Evolutionary conservation across 2,888 invertebrate species (phyloP).

Genomic region (Xylocampa areola): DNA sequence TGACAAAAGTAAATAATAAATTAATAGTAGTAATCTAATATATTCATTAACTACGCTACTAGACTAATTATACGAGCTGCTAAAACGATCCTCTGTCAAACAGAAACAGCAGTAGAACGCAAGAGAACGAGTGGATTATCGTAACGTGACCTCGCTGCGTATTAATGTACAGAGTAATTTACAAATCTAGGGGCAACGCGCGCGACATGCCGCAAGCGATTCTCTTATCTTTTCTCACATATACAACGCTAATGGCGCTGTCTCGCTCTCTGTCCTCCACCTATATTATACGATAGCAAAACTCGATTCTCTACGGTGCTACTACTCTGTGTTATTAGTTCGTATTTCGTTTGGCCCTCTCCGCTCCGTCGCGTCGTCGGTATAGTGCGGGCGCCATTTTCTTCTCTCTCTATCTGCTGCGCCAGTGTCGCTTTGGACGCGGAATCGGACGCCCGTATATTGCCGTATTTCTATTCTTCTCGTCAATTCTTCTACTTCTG

Average conservation of each 20-base stretch:
- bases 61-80: background rate
- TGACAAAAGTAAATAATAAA: background rate
- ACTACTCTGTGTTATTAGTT: conserved; percentile 69
- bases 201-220: conserved; percentile 25
- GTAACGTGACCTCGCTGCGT: conserved; percentile 72
- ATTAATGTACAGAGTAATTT: conserved; percentile 73
- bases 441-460: conserved; percentile 72
- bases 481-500: conserved; percentile 78
- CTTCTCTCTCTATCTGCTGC: conserved; percentile 86
- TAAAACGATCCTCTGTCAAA: conserved; percentile 35
- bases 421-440: conserved; percentile 79
- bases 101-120: conserved; percentile 78
- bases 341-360: conserved; percentile 66
- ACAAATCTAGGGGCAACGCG: conserved; percentile 58
- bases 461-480: conserved; percentile 74
- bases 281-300: conserved; percentile 34
- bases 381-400: conserved; percentile 81
- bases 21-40: background rate
- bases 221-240: conserved; percentile 58
- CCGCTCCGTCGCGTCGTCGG: too few species aligned
- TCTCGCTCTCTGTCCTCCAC: conserved; percentile 60
- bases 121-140: conserved; percentile 80
- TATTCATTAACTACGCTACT: background rate
- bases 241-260: conserved; percentile 27
- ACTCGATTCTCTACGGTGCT: conserved; percentile 60